Conservation (phyloP, 2,888 invertebrate genomes). For the Phaedon cochleariae region DNA sequence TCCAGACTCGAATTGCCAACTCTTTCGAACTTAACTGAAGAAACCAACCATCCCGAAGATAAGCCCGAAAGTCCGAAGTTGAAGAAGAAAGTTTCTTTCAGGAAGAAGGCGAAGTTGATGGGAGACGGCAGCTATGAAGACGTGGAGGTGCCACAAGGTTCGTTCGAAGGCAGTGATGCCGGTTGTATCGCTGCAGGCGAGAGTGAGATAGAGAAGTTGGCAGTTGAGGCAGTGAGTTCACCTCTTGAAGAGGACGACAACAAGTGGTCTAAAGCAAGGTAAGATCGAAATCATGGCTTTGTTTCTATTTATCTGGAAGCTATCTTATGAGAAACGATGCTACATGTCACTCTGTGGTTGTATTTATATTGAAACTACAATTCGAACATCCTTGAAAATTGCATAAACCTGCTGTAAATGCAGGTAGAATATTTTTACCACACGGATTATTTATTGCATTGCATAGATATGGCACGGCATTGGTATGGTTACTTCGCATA, state of each 20-base stretch:
- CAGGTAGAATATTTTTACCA: no score
- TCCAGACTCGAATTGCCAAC: not conserved
- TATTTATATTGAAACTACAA: no score
- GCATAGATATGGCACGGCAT: no score
- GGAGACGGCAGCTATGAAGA: constrained; percentile 51
- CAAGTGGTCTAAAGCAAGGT: constrained; percentile 62
- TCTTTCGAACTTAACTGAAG: not conserved
- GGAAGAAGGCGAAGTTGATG: constrained; percentile 50
- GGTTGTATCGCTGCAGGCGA: constrained; percentile 16
- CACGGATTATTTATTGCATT: no score
- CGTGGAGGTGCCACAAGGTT: constrained; percentile 37
- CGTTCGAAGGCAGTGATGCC: constrained; percentile 4
- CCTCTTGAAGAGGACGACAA: constrained; percentile 57
- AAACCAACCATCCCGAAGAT: not conserved
- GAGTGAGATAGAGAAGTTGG: constrained; percentile 42
- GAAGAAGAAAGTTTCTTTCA: constrained; percentile 61
- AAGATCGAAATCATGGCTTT: constrained; percentile 40
- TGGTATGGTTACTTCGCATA: no score
- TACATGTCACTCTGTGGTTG: no score
- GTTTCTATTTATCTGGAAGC: not conserved
- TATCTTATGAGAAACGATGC: not conserved
- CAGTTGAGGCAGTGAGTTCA: constrained; percentile 53
- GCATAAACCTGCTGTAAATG: no score
- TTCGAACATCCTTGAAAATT: no score
- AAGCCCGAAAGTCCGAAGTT: constrained; percentile 39